phyloP scores from a whole-genome alignment of 2,797 vertebrate species.

The Danio aesculapii region DNA sequence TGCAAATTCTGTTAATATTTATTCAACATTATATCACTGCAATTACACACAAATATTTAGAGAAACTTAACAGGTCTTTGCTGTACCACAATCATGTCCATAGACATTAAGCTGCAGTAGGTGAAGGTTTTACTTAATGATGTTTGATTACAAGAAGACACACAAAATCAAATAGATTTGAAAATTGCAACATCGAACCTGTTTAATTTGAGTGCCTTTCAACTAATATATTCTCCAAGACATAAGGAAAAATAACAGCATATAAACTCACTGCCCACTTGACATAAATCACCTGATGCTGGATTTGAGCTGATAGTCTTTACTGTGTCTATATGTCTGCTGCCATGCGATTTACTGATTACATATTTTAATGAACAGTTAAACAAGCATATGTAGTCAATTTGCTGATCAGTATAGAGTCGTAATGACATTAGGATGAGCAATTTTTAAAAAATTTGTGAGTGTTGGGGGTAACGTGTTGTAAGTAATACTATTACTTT shows the following conservation, averaged over 20 bases:
- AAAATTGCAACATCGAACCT: not conserved
- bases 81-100: not conserved
- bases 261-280: no score
- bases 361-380: no score
- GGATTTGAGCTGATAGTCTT: no score
- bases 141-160: not conserved
- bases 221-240: not conserved
- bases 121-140: not conserved
- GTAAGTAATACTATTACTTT: no score
- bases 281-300: no score
- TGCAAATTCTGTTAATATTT: not conserved
- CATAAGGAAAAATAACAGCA: not conserved
- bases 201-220: not conserved
- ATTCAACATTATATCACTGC: not conserved
- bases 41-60: not conserved
- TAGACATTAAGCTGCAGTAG: not conserved
- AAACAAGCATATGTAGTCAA: no score
- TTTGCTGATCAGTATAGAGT: not conserved
- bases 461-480: not conserved
- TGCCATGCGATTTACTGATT: no score
- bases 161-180: not conserved
- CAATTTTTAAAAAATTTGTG: not conserved
- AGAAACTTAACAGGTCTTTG: not conserved
- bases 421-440: not conserved
- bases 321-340: no score